Conservation (phyloP, 2,113 vertebrate genomes). For the Sprattus sprattus region DNA sequence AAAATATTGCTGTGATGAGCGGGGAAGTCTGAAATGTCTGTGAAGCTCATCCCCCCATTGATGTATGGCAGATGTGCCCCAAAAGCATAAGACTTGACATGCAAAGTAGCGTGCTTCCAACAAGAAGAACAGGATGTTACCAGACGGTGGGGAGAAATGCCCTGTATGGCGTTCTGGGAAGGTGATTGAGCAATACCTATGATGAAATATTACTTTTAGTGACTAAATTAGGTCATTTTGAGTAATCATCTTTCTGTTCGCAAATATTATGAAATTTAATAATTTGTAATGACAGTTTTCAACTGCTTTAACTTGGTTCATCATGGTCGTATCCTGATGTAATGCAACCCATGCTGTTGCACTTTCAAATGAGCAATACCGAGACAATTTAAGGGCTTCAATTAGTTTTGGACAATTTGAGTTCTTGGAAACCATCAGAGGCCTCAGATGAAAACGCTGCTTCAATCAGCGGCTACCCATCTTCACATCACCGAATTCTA, state of each 20-base stretch:
- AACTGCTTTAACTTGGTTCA: not conserved
- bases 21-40: not conserved
- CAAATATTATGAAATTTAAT: not conserved
- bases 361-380: not conserved
- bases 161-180: not conserved
- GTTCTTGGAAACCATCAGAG: constrained; percentile 12
- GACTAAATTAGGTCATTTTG: constrained; percentile 5
- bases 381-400: constrained; percentile 6
- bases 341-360: constrained; percentile 3
- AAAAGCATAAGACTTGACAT: constrained; percentile 14
- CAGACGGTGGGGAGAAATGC: not conserved
- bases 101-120: constrained; percentile 6
- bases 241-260: not conserved
- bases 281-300: constrained; percentile 3
- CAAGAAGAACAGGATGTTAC: constrained; percentile 16
- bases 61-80: constrained; percentile 17
- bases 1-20: not conserved
- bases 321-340: not conserved
- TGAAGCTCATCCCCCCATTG: not conserved
- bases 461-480: constrained; percentile 9
- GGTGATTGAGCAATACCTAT: not conserved
- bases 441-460: not conserved
- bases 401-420: constrained; percentile 17
- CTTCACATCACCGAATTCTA: not conserved
- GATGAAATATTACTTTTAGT: not conserved